phyloP scores from a whole-genome alignment of 2,113 vertebrate species.

The Dasyurus viverrinus region DNA sequence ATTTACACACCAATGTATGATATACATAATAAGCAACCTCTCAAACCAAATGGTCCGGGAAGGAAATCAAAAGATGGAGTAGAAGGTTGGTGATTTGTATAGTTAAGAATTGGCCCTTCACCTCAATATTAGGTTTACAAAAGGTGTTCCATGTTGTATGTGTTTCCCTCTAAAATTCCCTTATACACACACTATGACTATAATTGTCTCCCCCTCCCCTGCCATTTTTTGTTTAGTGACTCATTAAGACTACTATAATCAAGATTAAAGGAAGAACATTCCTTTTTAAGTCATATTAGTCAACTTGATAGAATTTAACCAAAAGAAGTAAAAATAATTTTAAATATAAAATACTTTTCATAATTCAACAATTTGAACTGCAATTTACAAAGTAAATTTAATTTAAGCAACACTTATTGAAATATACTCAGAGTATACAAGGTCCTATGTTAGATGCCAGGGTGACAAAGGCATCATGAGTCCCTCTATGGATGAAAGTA shows the following conservation, averaged over 20 bases:
- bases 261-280: conserved; percentile 6
- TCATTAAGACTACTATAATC: conserved; percentile 17
- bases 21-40: neutral
- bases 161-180: neutral
- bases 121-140: neutral
- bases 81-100: neutral
- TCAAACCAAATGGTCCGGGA: neutral
- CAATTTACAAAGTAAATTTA: neutral
- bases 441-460: neutral
- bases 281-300: neutral
- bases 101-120: neutral
- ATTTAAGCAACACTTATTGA: neutral
- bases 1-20: neutral
- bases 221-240: conserved; percentile 33
- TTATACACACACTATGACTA: neutral
- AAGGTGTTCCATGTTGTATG: neutral
- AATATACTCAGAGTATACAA: neutral
- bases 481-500: neutral
- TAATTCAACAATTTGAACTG: neutral
- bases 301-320: conserved; percentile 33
- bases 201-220: neutral
- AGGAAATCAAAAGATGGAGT: neutral
- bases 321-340: conserved; percentile 30
- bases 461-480: neutral
- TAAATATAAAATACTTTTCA: neutral